A percentile compares a stretch with the other conserved stretches of the same genome.
Conservation (phyloP, 1,140 invertebrate species). For the Zaprionus africanus region DNA sequence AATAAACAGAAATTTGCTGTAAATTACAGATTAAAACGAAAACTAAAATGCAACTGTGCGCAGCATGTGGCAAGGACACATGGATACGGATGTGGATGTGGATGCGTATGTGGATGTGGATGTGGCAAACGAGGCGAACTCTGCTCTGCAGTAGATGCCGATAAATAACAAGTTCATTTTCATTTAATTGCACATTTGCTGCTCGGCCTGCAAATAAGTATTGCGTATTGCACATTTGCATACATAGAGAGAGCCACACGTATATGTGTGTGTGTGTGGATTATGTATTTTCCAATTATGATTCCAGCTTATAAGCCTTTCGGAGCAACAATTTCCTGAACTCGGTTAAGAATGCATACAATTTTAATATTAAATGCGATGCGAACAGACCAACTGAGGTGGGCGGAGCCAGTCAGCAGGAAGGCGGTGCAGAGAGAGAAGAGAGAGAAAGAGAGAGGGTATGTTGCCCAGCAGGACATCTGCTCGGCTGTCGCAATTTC, state of each 20-base stretch:
- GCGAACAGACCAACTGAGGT: slow-evolving; percentile 13
- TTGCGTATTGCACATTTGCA: slow-evolving; percentile 9
- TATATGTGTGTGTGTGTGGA: slow-evolving; percentile 21
- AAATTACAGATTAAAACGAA: slow-evolving; percentile 80
- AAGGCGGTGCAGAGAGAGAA: not conserved
- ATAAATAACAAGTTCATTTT: slow-evolving; percentile 82
- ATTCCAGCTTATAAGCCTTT: slow-evolving; percentile 62
- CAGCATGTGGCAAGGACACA: slow-evolving; percentile 47
- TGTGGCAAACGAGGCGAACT: not conserved
- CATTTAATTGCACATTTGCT: slow-evolving; percentile 77
- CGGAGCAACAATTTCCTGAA: slow-evolving; percentile 27
- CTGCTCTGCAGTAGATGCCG: slow-evolving; percentile 16
- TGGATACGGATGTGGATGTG: slow-evolving; percentile 2
- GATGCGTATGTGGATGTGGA: slow-evolving; percentile 25
- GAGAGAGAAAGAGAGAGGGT: not conserved
- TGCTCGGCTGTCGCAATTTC: slow-evolving; percentile 64
- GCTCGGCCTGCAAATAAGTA: slow-evolving; percentile 42
- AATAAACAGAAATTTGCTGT: slow-evolving; percentile 75
- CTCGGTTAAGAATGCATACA: slow-evolving; percentile 75
- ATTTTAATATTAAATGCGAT: slow-evolving; percentile 79
- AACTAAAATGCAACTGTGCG: slow-evolving; percentile 68
- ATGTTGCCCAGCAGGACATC: slow-evolving; percentile 61
- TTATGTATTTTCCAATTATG: slow-evolving; percentile 63
- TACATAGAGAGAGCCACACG: not conserved
- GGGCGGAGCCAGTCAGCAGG: slow-evolving; percentile 6